Evolutionary conservation across 2,113 vertebrate genomes (phyloP).

Genomic region (Pachycephala philippinensis): DNA sequence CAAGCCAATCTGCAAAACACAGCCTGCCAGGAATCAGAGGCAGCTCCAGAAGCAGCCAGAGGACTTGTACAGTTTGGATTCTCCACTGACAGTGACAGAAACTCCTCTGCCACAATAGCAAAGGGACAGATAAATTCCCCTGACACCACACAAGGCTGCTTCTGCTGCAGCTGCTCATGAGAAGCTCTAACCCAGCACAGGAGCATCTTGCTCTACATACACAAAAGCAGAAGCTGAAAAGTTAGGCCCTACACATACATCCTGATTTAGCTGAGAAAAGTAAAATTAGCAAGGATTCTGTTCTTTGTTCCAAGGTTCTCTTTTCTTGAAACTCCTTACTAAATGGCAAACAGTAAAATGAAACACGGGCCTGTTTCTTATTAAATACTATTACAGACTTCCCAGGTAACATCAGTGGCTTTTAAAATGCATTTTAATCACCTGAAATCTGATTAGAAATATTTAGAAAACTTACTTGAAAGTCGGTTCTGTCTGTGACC

Average conservation of each 20-base stretch:
- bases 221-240: not conserved
- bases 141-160: not conserved
- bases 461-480: constrained; percentile 44
- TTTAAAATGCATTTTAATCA: not conserved
- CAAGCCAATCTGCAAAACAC: not conserved
- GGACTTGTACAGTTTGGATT: accelerated
- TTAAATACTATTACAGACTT: not conserved
- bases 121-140: not conserved
- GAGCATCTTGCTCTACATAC: not conserved
- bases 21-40: not conserved
- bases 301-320: not conserved
- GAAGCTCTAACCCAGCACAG: not conserved
- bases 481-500: constrained; percentile 43
- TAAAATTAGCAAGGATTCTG: not conserved
- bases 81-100: not conserved
- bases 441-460: not conserved
- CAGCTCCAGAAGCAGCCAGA: not conserved
- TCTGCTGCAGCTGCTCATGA: not conserved
- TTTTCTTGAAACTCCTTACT: not conserved
- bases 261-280: not conserved
- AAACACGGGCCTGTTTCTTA: not conserved
- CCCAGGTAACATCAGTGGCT: not conserved
- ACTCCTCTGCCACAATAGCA: not conserved
- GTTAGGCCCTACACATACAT: not conserved
- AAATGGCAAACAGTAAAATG: not conserved